Percentiles rank a stretch among this genome's conserved stretches.
These are phyloP conservation scores for Micromys minutus DNA, from an alignment of 2,113 vertebrate genomes.

Conservation along the genomic window DNA sequence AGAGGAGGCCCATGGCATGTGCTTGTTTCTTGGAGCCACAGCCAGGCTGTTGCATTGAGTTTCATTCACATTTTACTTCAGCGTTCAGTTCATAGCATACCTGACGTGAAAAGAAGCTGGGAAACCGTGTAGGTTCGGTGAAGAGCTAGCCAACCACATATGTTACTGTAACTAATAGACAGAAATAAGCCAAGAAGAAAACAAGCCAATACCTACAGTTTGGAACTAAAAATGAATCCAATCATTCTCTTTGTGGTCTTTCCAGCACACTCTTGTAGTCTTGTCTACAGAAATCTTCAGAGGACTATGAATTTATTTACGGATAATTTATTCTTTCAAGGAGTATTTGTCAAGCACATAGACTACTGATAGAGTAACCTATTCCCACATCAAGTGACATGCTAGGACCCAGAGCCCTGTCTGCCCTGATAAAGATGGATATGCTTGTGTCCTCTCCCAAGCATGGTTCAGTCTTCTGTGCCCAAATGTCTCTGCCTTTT, in stretches of 20 bases:
- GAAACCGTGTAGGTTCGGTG: neutral
- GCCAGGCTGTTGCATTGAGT: neutral
- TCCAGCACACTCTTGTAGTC: neutral
- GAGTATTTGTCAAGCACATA: neutral
- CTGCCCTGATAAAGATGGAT: neutral
- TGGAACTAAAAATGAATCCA: neutral
- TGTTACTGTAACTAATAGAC: neutral
- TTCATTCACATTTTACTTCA: neutral
- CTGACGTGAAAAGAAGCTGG: neutral
- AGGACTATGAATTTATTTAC: neutral
- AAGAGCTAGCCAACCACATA: neutral
- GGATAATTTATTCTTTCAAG: constrained; percentile 16
- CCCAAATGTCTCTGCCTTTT: neutral
- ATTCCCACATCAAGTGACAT: neutral
- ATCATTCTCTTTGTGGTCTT: neutral
- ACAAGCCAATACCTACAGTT: neutral
- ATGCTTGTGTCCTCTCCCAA: neutral
- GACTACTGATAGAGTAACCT: neutral
- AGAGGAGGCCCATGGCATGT: neutral
- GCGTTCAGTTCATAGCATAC: neutral
- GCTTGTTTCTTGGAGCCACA: neutral
- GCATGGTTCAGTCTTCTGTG: neutral
- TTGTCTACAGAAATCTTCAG: neutral
- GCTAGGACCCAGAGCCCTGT: neutral
- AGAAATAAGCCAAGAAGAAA: neutral